Conservation (phyloP, 1,140 invertebrate species). For the Plectrocnemia conspersa region DNA sequence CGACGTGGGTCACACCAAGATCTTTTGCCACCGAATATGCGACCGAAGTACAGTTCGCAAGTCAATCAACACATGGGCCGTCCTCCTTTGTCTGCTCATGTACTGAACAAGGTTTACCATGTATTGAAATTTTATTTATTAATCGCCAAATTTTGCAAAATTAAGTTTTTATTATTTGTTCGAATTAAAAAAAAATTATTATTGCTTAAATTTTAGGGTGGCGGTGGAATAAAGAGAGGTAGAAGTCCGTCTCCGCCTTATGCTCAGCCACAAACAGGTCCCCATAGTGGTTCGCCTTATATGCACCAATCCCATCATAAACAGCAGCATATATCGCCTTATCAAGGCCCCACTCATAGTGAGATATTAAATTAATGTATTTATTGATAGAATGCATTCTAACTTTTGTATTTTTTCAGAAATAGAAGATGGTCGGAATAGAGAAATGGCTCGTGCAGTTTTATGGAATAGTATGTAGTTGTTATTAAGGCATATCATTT, state of each 20-base stretch:
- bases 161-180: constrained; percentile 19
- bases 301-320: constrained; percentile 45
- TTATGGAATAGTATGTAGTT: constrained; percentile 75
- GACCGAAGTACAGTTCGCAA: no score
- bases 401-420: constrained; percentile 57
- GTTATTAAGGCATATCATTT: neutral
- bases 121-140: constrained; percentile 29
- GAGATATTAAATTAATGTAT: constrained; percentile 1
- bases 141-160: constrained; percentile 38
- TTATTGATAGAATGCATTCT: constrained; percentile 22
- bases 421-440: constrained; percentile 68
- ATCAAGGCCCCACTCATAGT: constrained; percentile 39
- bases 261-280: constrained; percentile 38
- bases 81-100: constrained; percentile 43
- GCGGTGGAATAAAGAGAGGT: constrained; percentile 46
- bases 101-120: constrained; percentile 49
- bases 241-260: constrained; percentile 55
- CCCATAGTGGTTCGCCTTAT: constrained; percentile 39
- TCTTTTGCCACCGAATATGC: constrained; percentile 42
- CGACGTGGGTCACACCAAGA: constrained; percentile 38
- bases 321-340: constrained; percentile 37
- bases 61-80: constrained; percentile 38
- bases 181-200: neutral
- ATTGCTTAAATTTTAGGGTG: constrained; percentile 7
- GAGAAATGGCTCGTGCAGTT: constrained; percentile 69